Evolutionary conservation across 2,113 vertebrate genomes (phyloP).

Genomic region (Myxocyprinus asiaticus): DNA sequence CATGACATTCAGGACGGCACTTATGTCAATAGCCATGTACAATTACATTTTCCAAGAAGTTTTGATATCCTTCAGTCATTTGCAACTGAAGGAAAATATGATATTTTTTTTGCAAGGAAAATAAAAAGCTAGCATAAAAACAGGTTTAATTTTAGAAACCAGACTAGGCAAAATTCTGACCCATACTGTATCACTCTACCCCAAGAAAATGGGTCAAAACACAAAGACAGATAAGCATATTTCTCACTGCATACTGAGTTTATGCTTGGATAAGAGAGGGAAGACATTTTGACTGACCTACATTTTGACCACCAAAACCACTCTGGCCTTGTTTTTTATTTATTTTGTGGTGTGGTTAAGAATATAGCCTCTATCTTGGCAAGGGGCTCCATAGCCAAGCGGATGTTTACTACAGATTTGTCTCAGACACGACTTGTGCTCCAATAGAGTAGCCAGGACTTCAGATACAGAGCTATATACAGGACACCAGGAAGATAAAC

Average conservation of each 20-base stretch:
- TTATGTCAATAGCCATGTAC: too few species aligned
- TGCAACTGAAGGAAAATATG: too few species aligned
- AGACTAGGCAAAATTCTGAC: constrained; percentile 26
- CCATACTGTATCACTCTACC: not conserved
- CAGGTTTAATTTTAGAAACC: constrained; percentile 17
- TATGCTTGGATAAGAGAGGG: constrained; percentile 27
- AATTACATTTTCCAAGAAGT: too few species aligned
- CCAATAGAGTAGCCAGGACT: constrained; percentile 51
- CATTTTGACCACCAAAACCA: constrained; percentile 63
- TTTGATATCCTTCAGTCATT: too few species aligned
- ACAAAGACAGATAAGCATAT: constrained; percentile 30
- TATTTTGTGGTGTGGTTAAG: constrained; percentile 60
- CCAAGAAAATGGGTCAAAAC: not conserved
- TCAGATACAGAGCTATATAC: not conserved
- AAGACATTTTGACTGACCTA: constrained; percentile 68
- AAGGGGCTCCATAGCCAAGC: constrained; percentile 54
- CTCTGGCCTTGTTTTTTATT: constrained; percentile 65
- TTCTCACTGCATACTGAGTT: constrained; percentile 30
- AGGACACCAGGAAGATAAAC: constrained; percentile 33
- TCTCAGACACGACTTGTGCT: too few species aligned
- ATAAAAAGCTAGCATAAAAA: not conserved
- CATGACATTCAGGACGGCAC: too few species aligned
- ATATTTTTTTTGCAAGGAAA: not conserved
- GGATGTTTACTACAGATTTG: constrained; percentile 67
- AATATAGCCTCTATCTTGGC: constrained; percentile 51